phyloP scores from a whole-genome alignment of 2,888 invertebrate species.

The Drosophila falleni region DNA sequence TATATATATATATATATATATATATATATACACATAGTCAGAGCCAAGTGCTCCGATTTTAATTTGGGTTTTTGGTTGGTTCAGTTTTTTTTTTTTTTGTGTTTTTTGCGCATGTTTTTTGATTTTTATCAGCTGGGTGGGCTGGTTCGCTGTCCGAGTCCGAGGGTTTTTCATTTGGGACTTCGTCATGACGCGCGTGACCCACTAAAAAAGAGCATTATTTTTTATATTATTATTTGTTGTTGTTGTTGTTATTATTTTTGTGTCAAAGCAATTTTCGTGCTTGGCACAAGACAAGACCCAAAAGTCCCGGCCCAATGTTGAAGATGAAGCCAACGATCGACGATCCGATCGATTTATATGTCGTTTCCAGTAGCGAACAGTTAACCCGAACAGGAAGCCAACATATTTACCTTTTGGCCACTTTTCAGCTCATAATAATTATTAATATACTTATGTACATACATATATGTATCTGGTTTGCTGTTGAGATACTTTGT shows the following conservation, averaged over 20 bases:
- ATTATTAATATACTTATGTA: constrained; percentile 68
- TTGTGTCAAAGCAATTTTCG: constrained; percentile 83
- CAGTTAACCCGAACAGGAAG: constrained; percentile 56
- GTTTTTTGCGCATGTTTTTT: constrained; percentile 80
- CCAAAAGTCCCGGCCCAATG: constrained; percentile 21
- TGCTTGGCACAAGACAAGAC: constrained; percentile 66
- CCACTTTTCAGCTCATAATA: constrained; percentile 77
- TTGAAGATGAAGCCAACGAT: constrained; percentile 14
- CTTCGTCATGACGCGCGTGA: constrained; percentile 77
- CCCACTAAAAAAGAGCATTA: constrained; percentile 69
- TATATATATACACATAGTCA: neutral
- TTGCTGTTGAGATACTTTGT: constrained; percentile 4
- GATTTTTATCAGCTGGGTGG: constrained; percentile 82
- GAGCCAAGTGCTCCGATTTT: constrained; percentile 73
- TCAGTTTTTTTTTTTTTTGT: constrained; percentile 39
- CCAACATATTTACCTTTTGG: constrained; percentile 72
- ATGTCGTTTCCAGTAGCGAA: constrained; percentile 53
- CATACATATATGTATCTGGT: constrained; percentile 9
- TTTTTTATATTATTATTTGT: constrained; percentile 12
- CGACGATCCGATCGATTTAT: constrained; percentile 41
- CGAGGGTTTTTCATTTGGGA: constrained; percentile 57
- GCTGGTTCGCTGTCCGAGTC: constrained; percentile 56
- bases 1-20: neutral
- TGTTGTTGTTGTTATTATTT: constrained; percentile 31
- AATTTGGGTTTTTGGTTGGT: constrained; percentile 70